A percentile compares a stretch with the other conserved stretches of the same genome.
phyloP scores from a whole-genome alignment of 2,797 vertebrate species.

The Spinus olivaceus region DNA sequence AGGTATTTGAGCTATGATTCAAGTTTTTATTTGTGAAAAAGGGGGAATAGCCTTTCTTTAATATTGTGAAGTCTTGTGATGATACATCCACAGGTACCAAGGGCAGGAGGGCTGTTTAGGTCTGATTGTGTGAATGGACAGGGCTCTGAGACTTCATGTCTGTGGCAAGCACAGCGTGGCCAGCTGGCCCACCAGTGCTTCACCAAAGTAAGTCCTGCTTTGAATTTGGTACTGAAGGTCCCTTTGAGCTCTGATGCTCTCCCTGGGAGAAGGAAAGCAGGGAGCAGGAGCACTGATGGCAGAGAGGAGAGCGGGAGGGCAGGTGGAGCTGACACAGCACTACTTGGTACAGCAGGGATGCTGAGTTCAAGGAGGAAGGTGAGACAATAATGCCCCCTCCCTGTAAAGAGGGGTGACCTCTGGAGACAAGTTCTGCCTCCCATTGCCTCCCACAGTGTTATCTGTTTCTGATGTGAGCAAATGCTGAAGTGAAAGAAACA shows the following conservation, averaged over 20 bases:
- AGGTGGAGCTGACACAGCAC: neutral
- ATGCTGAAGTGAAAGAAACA: neutral
- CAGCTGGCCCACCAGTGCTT: neutral
- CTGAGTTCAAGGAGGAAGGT: slow-evolving; percentile 11
- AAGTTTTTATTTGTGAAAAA: neutral
- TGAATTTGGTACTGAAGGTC: neutral
- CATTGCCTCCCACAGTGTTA: neutral
- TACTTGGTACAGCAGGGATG: neutral
- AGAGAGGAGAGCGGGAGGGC: neutral
- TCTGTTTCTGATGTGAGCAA: neutral
- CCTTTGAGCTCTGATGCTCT: neutral
- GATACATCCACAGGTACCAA: neutral
- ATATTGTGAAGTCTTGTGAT: neutral
- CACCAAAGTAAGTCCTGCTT: neutral
- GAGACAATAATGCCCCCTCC: slow-evolving; percentile 35
- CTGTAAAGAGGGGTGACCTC: slow-evolving; percentile 3
- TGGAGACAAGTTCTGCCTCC: neutral
- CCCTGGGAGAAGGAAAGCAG: neutral
- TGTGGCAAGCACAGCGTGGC: neutral
- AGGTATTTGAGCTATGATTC: neutral
- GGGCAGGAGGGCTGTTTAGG: neutral
- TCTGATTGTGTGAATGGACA: neutral
- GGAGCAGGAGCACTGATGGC: neutral
- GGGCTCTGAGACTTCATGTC: neutral
- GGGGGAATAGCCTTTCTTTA: neutral